A percentile compares a stretch with the other conserved stretches of the same genome.
Evolutionary conservation across 1,140 invertebrate genomes (phyloP).

Genomic region (Charaxes varanes): DNA sequence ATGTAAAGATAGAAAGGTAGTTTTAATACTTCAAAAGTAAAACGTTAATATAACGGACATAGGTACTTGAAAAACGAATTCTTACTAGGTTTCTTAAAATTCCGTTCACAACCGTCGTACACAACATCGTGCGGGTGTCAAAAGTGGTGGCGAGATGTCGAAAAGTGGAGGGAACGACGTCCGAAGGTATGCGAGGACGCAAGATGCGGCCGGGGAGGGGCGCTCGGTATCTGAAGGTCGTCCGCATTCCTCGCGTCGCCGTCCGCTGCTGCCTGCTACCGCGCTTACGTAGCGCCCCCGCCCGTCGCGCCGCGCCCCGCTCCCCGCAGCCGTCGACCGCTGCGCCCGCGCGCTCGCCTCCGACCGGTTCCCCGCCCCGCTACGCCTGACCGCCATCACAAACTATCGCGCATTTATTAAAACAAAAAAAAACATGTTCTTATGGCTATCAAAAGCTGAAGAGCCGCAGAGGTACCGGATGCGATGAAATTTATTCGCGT

Average conservation of each 20-base stretch:
- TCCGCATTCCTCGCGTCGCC: slow-evolving; percentile 71
- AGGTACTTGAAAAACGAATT: background rate
- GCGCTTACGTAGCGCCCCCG: slow-evolving; percentile 69
- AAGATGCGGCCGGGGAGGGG: slow-evolving; percentile 68
- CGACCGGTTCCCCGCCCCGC: slow-evolving; percentile 54
- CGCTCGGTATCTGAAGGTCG: slow-evolving; percentile 71
- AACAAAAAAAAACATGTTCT: slow-evolving; percentile 66
- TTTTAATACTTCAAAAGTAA: too few relatives aligned
- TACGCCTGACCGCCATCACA: slow-evolving; percentile 54
- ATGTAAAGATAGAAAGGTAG: too few relatives aligned
- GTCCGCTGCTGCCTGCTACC: slow-evolving; percentile 70
- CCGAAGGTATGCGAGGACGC: slow-evolving; percentile 67
- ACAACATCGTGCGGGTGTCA: slow-evolving; percentile 57
- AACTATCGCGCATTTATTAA: slow-evolving; percentile 71
- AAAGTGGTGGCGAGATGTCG: slow-evolving; percentile 63
- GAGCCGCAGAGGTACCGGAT: slow-evolving; percentile 66
- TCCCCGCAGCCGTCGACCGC: slow-evolving; percentile 14
- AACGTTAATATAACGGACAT: too few relatives aligned
- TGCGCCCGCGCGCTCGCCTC: slow-evolving; percentile 24
- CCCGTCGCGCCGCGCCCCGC: slow-evolving; percentile 23
- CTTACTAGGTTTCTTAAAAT: slow-evolving; percentile 19
- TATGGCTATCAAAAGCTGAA: slow-evolving; percentile 65
- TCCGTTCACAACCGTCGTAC: slow-evolving; percentile 38
- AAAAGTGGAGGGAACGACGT: slow-evolving; percentile 65
- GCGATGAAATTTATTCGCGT: slow-evolving; percentile 69